These are phyloP conservation scores for Syncerus caffer DNA, from an alignment of 2,797 vertebrate genomes.

Conservation along the genomic window DNA sequence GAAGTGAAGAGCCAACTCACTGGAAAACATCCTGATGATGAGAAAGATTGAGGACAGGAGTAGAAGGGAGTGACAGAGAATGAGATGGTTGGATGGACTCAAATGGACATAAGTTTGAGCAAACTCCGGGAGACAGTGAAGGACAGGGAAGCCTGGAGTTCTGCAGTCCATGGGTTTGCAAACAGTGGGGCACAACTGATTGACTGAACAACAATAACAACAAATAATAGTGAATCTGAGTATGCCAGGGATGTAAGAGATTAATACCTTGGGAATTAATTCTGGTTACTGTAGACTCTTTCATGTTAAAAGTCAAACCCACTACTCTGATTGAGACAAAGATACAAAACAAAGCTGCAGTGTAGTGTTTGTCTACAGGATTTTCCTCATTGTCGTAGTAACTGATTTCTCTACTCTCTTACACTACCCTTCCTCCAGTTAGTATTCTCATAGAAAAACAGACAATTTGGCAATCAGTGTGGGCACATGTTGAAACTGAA, in stretches of 20 bases:
- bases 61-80: not conserved
- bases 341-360: not conserved
- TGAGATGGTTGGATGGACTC: not conserved
- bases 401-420: not conserved
- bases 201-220: not conserved
- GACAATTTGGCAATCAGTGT: not conserved
- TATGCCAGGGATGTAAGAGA: not conserved
- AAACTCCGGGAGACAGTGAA: not conserved
- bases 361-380: not conserved
- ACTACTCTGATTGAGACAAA: not conserved
- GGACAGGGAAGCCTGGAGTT: not conserved
- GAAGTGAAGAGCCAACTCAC: not conserved
- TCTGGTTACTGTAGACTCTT: not conserved
- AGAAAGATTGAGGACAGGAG: not conserved
- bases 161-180: not conserved
- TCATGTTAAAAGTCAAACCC: not conserved
- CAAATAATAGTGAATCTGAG: not conserved
- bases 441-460: not conserved
- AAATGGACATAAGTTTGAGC: not conserved
- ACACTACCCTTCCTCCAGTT: not conserved
- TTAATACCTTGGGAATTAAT: not conserved
- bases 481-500: not conserved
- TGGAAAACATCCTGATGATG: not conserved
- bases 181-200: not conserved
- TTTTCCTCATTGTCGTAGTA: not conserved